phyloP scores from a whole-genome alignment of 2,113 vertebrate species.

The Ochotona curzoniae region DNA sequence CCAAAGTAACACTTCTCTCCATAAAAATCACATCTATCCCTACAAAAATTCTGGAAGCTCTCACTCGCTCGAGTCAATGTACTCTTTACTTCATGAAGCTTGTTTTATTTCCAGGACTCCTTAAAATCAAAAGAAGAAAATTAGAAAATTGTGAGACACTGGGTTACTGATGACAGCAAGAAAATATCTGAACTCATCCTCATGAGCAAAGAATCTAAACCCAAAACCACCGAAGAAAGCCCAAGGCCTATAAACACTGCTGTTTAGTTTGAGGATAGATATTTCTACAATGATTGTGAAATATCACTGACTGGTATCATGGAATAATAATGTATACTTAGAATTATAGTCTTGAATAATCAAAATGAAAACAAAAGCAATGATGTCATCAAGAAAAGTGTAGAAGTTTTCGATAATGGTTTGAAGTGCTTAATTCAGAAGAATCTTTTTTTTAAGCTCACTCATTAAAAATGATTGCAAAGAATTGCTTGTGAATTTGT shows the following conservation, averaged over 20 bases:
- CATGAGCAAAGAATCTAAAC: neutral
- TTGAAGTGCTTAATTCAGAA: neutral
- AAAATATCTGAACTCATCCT: neutral
- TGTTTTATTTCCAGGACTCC: neutral
- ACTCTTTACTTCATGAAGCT: neutral
- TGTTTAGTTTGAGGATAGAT: neutral
- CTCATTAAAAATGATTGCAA: neutral
- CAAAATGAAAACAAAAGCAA: neutral
- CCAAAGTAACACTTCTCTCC: neutral
- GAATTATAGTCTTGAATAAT: conserved; percentile 11
- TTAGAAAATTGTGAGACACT: neutral
- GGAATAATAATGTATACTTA: neutral
- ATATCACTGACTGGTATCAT: neutral
- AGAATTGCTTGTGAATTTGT: neutral
- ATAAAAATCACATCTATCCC: neutral
- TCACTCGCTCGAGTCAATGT: neutral
- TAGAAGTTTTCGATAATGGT: neutral
- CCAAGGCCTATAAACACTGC: neutral
- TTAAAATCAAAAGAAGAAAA: conserved; percentile 33
- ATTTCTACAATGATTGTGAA: neutral
- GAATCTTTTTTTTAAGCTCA: conserved; percentile 6
- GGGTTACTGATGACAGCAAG: neutral
- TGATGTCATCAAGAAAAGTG: neutral
- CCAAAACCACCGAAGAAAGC: neutral
- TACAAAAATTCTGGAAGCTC: neutral